A percentile compares a stretch with the other conserved stretches of the same genome.
Conservation (phyloP, 2,113 vertebrate species). For the Puntigrus tetrazona region DNA sequence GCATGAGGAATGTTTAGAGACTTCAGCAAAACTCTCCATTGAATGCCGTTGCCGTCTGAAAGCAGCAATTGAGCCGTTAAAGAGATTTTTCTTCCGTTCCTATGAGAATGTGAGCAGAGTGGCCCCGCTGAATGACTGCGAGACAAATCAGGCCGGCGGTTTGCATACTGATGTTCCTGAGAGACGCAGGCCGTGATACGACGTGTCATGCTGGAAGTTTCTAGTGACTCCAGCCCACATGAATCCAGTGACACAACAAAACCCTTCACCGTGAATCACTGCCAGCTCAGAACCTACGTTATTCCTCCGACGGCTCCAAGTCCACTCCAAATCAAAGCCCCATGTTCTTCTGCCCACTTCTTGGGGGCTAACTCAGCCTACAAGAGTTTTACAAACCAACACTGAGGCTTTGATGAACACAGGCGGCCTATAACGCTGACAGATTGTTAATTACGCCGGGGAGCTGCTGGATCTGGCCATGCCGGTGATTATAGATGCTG, state of each 20-base stretch:
- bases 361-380: not conserved
- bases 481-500: not conserved
- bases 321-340: not conserved
- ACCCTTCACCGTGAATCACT: not conserved
- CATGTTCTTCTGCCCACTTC: not conserved
- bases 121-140: not conserved
- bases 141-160: not conserved
- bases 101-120: not conserved
- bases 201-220: not conserved
- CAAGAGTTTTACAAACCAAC: not conserved
- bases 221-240: not conserved
- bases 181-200: not conserved
- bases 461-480: not conserved
- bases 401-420: not conserved
- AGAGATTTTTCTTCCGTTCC: not conserved
- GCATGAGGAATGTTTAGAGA: not conserved
- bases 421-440: not conserved
- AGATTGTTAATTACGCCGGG: not conserved
- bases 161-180: conserved; percentile 2
- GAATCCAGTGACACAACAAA: not conserved
- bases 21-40: not conserved
- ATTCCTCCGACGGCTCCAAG: not conserved
- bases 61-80: not conserved
- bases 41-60: not conserved
- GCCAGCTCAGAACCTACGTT: not conserved